These are phyloP conservation scores for Hetaerina titia DNA, from an alignment of 2,888 invertebrate genomes.

Conservation along the genomic window DNA sequence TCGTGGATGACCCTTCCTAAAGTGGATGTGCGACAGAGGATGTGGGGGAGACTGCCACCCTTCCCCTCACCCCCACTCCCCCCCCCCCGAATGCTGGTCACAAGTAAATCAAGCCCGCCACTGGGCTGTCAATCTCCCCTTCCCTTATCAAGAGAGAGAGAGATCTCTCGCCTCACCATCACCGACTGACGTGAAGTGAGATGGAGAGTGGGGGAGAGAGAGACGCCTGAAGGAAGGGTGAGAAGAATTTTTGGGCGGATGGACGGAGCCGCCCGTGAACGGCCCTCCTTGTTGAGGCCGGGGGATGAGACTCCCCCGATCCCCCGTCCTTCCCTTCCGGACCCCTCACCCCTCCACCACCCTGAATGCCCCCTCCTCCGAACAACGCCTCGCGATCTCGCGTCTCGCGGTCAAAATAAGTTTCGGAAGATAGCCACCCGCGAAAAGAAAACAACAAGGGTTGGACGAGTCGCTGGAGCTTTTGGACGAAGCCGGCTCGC, in stretches of 20 bases:
- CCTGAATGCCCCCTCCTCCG: background rate
- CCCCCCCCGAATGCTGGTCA: background rate
- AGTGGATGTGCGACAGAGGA: too few species aligned
- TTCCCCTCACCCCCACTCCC: too few species aligned
- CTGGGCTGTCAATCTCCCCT: slow-evolving; percentile 47
- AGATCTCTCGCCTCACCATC: background rate
- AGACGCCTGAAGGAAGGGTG: background rate
- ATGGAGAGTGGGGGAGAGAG: background rate
- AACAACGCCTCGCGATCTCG: background rate
- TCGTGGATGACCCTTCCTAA: too few species aligned
- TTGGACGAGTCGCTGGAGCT: background rate
- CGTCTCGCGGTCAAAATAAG: background rate
- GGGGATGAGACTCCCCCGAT: background rate
- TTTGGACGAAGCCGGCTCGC: background rate
- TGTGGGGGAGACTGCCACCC: too few species aligned
- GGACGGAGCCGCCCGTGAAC: background rate
- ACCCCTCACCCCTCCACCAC: background rate
- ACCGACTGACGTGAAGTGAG: background rate
- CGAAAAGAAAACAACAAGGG: background rate
- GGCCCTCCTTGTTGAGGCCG: background rate
- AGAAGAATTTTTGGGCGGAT: background rate
- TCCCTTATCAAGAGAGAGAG: background rate
- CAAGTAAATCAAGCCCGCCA: slow-evolving; percentile 44
- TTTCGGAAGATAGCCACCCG: background rate
- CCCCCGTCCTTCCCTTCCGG: background rate